Percentiles rank a stretch among this genome's conserved stretches.
Evolutionary conservation across 2,797 vertebrate genomes (phyloP).

Genomic region (Xyrichtys novacula): DNA sequence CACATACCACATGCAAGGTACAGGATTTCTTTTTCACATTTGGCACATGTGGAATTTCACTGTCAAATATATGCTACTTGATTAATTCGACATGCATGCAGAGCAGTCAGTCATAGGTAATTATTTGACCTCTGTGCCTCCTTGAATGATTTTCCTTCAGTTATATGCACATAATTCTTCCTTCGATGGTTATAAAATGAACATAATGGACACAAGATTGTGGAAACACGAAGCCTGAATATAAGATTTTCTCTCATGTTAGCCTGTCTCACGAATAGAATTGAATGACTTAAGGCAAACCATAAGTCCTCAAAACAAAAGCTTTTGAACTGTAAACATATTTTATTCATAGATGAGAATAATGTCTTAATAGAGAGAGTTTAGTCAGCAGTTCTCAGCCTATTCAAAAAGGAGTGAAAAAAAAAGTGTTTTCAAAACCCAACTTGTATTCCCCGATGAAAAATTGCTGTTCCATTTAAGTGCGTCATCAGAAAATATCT

Average conservation of each 20-base stretch:
- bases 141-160: background rate
- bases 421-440: background rate
- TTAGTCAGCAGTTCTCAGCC: background rate
- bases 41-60: constrained; percentile 13
- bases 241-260: background rate
- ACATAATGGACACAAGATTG: background rate
- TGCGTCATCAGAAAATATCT: background rate
- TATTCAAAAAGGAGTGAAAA: too few species aligned
- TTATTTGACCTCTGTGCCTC: constrained; percentile 4
- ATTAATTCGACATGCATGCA: constrained; percentile 3
- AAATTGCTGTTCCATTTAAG: background rate
- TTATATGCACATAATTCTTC: background rate
- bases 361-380: background rate
- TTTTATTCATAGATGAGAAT: background rate
- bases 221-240: background rate
- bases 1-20: background rate
- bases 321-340: background rate
- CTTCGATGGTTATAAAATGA: background rate
- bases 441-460: background rate
- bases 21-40: constrained; percentile 1
- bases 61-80: background rate
- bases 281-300: background rate
- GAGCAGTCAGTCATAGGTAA: background rate
- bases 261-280: background rate
- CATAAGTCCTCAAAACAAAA: background rate